phyloP scores from a whole-genome alignment of 2,113 vertebrate species.

The Cryptotis parvus region DNA sequence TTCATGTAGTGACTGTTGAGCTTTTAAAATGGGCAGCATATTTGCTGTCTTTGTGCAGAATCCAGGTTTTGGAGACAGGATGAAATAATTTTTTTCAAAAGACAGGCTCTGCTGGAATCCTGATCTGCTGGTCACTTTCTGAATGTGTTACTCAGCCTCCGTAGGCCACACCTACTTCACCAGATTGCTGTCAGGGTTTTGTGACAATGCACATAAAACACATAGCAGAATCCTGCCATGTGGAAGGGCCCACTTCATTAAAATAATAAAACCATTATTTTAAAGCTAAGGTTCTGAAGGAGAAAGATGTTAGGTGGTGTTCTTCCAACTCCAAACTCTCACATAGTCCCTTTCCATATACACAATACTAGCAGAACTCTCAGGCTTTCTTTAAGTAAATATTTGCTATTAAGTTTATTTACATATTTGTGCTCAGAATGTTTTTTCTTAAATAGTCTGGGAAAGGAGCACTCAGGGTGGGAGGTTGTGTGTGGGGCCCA shows the following conservation, averaged over 20 bases:
- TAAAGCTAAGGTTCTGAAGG: background rate
- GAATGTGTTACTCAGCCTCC: background rate
- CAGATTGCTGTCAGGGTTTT: background rate
- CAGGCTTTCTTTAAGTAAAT: constrained; percentile 9
- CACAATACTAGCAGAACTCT: background rate
- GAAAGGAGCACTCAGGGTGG: background rate
- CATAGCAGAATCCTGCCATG: background rate
- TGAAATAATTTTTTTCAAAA: background rate
- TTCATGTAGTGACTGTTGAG: background rate
- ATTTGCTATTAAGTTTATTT: constrained; percentile 26
- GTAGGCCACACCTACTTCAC: background rate
- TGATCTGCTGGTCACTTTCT: background rate
- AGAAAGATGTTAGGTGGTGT: background rate
- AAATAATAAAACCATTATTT: background rate
- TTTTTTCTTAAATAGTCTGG: constrained; percentile 25
- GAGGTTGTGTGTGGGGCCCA: background rate
- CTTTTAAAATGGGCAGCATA: rapidly evolving
- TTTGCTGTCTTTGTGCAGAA: background rate
- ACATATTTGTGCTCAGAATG: background rate
- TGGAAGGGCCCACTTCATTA: no score
- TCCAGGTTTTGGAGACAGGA: background rate
- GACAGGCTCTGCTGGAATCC: background rate
- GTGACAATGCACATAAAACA: background rate
- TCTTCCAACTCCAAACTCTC: background rate
- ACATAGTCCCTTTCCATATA: background rate